A percentile compares a stretch with the other conserved stretches of the same genome.
Conservation (phyloP, 2,113 vertebrate species). For the Urocolius indicus region DNA sequence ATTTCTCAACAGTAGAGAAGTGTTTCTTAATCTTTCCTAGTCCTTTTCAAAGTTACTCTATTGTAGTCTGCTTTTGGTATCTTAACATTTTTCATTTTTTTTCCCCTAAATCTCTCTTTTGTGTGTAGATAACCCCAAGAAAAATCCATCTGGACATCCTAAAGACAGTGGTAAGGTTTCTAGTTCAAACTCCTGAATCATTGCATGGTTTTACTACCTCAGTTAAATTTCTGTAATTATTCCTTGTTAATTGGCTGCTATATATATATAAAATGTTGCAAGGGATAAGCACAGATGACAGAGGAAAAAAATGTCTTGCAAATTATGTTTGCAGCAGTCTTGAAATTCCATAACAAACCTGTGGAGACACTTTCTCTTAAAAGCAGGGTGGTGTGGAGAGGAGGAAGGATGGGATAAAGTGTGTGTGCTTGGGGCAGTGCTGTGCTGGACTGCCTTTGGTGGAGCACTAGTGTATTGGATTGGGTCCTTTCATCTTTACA, state of each 20-base stretch:
- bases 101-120: not conserved
- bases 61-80: not conserved
- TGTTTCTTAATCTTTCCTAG: not conserved
- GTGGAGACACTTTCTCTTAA: not conserved
- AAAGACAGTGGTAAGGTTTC: slow-evolving; percentile 33
- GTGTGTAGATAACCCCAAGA: not conserved
- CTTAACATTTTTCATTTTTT: not conserved
- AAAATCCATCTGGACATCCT: not conserved
- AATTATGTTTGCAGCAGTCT: not conserved
- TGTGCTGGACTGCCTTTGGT: not conserved
- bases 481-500: not conserved
- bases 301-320: not conserved
- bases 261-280: not conserved
- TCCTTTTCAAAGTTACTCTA: not conserved
- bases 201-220: not conserved
- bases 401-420: not conserved
- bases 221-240: not conserved
- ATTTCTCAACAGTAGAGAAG: not conserved
- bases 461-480: not conserved
- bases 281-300: not conserved
- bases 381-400: not conserved
- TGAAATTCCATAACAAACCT: not conserved
- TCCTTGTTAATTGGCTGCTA: not conserved
- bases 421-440: not conserved
- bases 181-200: not conserved